Conservation (phyloP, 2,113 vertebrate genomes). For the Balaeniceps rex region DNA sequence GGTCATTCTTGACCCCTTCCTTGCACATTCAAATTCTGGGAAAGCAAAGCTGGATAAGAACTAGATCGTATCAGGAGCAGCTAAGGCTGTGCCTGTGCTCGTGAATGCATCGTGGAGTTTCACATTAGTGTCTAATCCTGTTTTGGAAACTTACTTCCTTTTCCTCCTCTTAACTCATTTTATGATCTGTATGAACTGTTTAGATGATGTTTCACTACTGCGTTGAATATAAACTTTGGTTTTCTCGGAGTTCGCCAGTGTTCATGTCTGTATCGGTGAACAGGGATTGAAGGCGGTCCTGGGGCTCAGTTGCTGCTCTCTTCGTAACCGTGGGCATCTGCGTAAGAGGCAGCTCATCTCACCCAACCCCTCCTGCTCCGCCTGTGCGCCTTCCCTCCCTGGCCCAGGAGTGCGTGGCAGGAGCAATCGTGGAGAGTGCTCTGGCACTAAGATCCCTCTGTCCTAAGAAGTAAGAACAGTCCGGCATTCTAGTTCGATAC, state of each 20-base stretch:
- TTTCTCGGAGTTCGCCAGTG: neutral
- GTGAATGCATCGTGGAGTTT: neutral
- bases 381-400: too few relatives aligned
- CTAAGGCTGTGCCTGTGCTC: neutral
- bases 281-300: neutral
- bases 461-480: too few relatives aligned
- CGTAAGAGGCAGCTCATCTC: neutral
- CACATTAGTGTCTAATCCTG: neutral
- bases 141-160: neutral
- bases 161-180: neutral
- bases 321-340: neutral
- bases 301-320: neutral
- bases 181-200: neutral
- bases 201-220: neutral
- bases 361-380: too few relatives aligned
- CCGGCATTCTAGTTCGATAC: too few relatives aligned
- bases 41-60: neutral
- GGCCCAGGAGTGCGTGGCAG: too few relatives aligned
- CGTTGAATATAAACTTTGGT: neutral
- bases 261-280: rapidly evolving
- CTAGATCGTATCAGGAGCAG: neutral
- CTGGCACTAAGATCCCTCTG: too few relatives aligned
- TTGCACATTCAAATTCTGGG: neutral
- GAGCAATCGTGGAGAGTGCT: too few relatives aligned
- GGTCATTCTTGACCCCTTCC: neutral